Base-by-base conservation (phyloP, 2,113 vertebrate genomes). In the Antechinus stuartii region DNA sequence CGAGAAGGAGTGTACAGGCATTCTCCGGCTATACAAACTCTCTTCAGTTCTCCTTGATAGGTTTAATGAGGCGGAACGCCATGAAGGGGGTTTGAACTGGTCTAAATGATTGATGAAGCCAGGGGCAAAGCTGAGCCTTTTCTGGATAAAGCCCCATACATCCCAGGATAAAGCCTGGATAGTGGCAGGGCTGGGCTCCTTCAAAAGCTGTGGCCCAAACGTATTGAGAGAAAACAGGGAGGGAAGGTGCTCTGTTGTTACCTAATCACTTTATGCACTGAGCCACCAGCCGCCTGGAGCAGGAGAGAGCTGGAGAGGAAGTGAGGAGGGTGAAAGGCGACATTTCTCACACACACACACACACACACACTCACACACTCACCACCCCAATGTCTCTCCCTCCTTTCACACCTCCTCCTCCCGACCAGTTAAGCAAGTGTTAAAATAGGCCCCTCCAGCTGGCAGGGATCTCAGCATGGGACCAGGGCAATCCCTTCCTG, bases 21-120 rank as follows among this genome's bases (percentile, higher is more conserved):
- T 99, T 97, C 98, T 98, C 93, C 22, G 92, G 97, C 98, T 98
- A 97, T 97, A 96, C 97, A 91, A 95, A 97, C 97, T 97, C 98
- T 98, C 98, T 96, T 98, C 98, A 96, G 97, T 96, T 97, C 96
- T 97, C 98, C 99, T 99, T 98, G 98, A 99, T 98, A 98, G 98
- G 99, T 99, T 99, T 98, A 99, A 99, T 99, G 99, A 99, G 97
- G 99, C 98, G 98, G 99, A 99, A 99, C 98, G 97, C 98, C 97
- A 97, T 99, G 98, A 98, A 99, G 99, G 99, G 99, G 99, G 99
- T 98, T 98, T 99, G 99, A 99, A 98, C 99, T 98, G 99, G 99
- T 99, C 98, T 98, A 99, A 99, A 99, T 99, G 99, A 99, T 99
- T 99, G 99, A 99, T 99, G 99, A 99, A 98, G 99, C 99, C 97